Base-by-base conservation (phyloP, 2,888 invertebrate species). In the Malacosoma neustria region DNA sequence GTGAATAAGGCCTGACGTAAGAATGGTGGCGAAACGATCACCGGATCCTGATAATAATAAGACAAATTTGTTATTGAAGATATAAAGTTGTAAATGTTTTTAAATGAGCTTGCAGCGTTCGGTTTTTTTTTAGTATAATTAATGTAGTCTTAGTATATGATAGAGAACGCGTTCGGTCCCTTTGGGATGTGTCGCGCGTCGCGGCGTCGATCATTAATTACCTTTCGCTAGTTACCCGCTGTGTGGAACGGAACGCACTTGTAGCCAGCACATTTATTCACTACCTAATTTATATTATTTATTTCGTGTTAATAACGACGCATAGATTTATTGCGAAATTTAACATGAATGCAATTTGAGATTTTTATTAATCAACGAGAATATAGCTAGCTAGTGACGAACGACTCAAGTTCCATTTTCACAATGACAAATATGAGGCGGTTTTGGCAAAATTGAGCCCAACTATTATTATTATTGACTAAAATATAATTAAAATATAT, bases 51-150 rank as follows among this genome's bases (percentile, higher is more conserved):
- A 51, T 57, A 54, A 46, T 52, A 47, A 56, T 66, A 64, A 67
- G 62, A 63, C 62, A 65, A 61, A 67, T 58, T 43, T 45, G 42
- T 55, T 71, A 65, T 66, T 66, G 58, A 52, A 42, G 40, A 41
- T 11, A 34, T 35, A 15, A 50, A 49, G 63, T 62, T 71, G 68
- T 70, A 65, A 61, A 69, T 63, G 60, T 72, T 64, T 56, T 57
- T 67, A 68, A 62, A 53, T 54, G 74, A 77, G 84, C 84, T 84
- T 81, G 84, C 84, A 82, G 82, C 81, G 81, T 75, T 73, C 72
- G 52, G 51, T 49, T 61, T 57, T 42, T 43, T 57, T 51, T 49
- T 49, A 38, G 43, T 49, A 45, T 41, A 30, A 47, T 45, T 63
- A 61, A 53, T 45, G 45, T 60, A 61, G 54, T 49, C 48, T 52